A percentile compares a stretch with the other conserved stretches of the same genome.
phyloP scores from a whole-genome alignment of 2,797 vertebrate genomes.

The Sebastes itinus region DNA sequence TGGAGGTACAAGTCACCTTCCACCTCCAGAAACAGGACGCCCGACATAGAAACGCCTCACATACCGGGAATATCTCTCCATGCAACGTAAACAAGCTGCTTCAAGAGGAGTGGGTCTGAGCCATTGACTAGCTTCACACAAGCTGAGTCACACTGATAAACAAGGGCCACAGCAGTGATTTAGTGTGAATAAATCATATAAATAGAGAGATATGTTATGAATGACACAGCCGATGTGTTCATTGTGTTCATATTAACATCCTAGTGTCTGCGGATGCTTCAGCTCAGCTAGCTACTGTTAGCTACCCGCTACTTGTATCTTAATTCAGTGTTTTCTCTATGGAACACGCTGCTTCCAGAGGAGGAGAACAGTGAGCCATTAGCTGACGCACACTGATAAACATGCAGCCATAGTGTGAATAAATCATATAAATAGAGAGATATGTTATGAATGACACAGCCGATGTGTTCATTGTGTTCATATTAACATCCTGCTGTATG shows the following conservation, averaged over 20 bases:
- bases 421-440: background rate
- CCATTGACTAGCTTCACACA: background rate
- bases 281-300: conserved; percentile 12
- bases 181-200: background rate
- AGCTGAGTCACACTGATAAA: conserved; percentile 7
- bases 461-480: background rate
- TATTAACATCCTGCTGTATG: background rate
- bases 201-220: background rate
- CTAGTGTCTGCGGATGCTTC: background rate
- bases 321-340: background rate
- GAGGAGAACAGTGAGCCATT: background rate
- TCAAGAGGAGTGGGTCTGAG: background rate
- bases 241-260: background rate
- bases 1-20: background rate
- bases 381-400: conserved; percentile 6
- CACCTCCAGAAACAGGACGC: background rate
- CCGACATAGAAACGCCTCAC: conserved; percentile 1
- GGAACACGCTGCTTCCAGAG: background rate
- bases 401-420: background rate
- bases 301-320: background rate
- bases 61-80: conserved; percentile 3
- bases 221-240: background rate
- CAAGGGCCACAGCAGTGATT: background rate
- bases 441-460: background rate
- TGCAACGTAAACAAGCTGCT: conserved; percentile 50